Base-by-base conservation (phyloP, 64 coral and sea anemone genomes). In the Platygyra sinensis region DNA sequence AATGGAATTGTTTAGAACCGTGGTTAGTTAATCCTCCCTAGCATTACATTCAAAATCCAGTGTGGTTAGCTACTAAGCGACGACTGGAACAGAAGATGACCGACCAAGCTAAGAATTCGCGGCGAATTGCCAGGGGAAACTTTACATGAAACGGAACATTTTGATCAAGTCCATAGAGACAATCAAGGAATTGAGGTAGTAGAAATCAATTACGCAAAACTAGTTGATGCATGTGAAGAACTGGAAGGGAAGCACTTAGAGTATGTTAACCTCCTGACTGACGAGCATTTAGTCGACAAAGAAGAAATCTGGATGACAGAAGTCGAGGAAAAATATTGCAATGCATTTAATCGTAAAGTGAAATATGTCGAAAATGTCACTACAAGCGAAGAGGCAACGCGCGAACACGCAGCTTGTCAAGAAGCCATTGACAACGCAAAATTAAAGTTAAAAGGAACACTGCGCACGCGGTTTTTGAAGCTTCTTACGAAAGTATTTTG, bases 381-480 rank as follows among this genome's bases (percentile, higher is more conserved):
- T 87, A 2, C 84, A 75, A 87, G 82, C 60, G 63, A 72, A 86
- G 71, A 86, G 71, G 65, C 86, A 72, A 72, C 69, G 14, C 14
- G 71, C 86, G 67, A 87, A 24, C 64, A 76, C 49, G 67, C 33
- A 25, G 32, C 84, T 51, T 31, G 84, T 87, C 30, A 87, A 73
- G 62, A 72, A 73, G 84, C 67, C 38, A 87, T 87, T 24, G 46
- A 87, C 28, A 51, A 73, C 38, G 38, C 67, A 72, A 39, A 87
- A 87, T n/a, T n/a, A n/a, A n/a, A n/a, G 84, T 87, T 3, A 87
- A 87, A 87, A 87, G 84, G 42, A 52, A 87, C 84, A 87, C 84
- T 87, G 84, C 84, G 67, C 84, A 65, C 67, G 67, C 60, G 60
- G 60, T 61, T 61, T 61, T 86, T 30, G 83, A 86, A 86, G 83